Conservation (phyloP, 1,140 invertebrate species). For the Bombus fervidus region DNA sequence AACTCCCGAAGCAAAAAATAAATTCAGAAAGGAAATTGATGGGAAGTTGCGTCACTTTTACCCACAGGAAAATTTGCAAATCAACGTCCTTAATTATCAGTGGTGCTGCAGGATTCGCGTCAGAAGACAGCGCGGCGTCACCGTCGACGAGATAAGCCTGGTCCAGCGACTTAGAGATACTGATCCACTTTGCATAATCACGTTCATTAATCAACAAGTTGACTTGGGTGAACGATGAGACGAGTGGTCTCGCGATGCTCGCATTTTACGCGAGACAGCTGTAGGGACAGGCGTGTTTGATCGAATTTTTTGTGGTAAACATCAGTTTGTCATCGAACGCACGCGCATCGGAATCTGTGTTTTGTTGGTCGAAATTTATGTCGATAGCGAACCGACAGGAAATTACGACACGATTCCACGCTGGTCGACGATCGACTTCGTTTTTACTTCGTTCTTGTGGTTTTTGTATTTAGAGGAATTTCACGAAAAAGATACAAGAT, state of each 20-base stretch:
- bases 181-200: slow-evolving; percentile 60
- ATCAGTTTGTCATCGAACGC: slow-evolving; percentile 1
- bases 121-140: neutral
- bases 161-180: slow-evolving; percentile 26
- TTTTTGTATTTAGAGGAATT: neutral
- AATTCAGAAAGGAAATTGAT: neutral
- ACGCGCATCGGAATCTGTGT: slow-evolving; percentile 23
- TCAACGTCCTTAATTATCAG: slow-evolving; percentile 1
- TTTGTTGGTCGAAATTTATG: slow-evolving; percentile 48
- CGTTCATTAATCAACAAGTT: slow-evolving; percentile 50
- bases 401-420: neutral
- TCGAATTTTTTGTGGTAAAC: slow-evolving; percentile 78
- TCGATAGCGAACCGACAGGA: neutral
- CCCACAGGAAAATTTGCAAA: neutral
- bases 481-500: neutral
- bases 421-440: slow-evolving; percentile 23
- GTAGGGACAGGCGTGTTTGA: slow-evolving; percentile 68
- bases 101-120: neutral
- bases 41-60: neutral
- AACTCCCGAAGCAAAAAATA: too few relatives aligned
- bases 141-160: neutral
- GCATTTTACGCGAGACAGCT: neutral
- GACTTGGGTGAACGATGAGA: slow-evolving; percentile 34
- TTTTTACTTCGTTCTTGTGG: neutral
- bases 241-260: neutral